A percentile compares a stretch with the other conserved stretches of the same genome.
Evolutionary conservation across 2,113 vertebrate genomes (phyloP).

Genomic region (Malurus melanocephalus): DNA sequence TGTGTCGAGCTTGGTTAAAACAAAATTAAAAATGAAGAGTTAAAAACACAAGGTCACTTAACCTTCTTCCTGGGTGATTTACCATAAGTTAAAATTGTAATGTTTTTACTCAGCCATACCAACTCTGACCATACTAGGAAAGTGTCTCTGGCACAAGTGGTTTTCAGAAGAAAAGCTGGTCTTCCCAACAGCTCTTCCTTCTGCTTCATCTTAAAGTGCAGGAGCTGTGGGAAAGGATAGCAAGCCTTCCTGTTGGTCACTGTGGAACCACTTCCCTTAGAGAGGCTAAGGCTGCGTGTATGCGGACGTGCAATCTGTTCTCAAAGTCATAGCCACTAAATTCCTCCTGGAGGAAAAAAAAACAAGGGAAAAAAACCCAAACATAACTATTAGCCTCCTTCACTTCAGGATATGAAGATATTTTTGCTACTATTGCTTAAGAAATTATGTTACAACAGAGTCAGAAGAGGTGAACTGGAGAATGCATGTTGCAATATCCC

Average conservation of each 20-base stretch:
- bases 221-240: conserved; percentile 55
- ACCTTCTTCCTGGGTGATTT: conserved; percentile 53
- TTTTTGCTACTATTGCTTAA: background rate
- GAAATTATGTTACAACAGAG: background rate
- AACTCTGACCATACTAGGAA: conserved; percentile 35
- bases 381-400: background rate
- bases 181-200: conserved; percentile 62
- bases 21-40: conserved; percentile 51
- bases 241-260: conserved; percentile 66
- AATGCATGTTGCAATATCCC: background rate
- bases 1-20: conserved; percentile 29
- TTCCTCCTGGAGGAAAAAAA: conserved; percentile 78
- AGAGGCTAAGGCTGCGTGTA: conserved; percentile 93
- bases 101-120: conserved; percentile 38
- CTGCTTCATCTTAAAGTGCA: conserved; percentile 70
- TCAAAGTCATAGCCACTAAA: conserved; percentile 96
- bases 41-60: conserved; percentile 73
- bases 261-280: conserved; percentile 91
- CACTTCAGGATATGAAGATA: background rate
- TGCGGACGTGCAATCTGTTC: conserved; percentile 95
- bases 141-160: conserved; percentile 68
- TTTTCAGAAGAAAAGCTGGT: conserved; percentile 65
- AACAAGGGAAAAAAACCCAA: background rate
- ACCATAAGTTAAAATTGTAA: background rate
- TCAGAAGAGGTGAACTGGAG: background rate